Evolutionary conservation across 2,113 vertebrate genomes (phyloP), one percentile per base, ranked within the genome.

Genomic region (Loxodonta africana): DNA sequence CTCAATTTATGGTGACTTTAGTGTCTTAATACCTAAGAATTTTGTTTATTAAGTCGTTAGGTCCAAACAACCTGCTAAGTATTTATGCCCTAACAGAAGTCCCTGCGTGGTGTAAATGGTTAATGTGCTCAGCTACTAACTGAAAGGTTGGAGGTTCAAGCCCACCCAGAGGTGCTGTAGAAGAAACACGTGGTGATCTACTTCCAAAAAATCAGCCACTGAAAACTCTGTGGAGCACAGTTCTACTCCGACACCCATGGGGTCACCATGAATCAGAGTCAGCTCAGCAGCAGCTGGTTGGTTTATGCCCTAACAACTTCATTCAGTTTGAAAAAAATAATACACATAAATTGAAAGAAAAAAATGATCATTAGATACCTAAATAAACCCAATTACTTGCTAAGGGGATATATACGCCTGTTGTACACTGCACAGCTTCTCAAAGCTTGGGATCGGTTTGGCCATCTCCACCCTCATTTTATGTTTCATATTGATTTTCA

Each of bases 31-130:
- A 48, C n/a, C 15, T 37, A 62, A 77, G 5, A 8, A 33, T 90
- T 78, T 67, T 82, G 78, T 85, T 67, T 87, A 53, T 62, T 48
- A 90, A 81, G 37, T 37, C 74, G 84, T 85, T 57, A 57, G 88
- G 65, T 85, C 48, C 25, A 94, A 83, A 86, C 41, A 46, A 41
- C 1, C 21, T 46, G 63, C 25, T 60, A n/a, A 48, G 37, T 30
- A 33, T 46, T 74, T 86, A 48, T 10, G 44, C 33, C 2, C 74
- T 28, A 12, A 53, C 3, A 37, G 17, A 7, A 41, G 8, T 73
- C 71, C 20, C n/a, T 37, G 71, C 18, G 69, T 28, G 26, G 21
- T 33, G 9, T 37, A 74, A 14, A 74, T 9, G 20, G 37, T 74
- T 74, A 74, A 73, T 41, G 37, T 3, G 20, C 73, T 73, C 6